A percentile compares a stretch with the other conserved stretches of the same genome.
Conservation (phyloP, 2,113 vertebrate genomes). For the Apteryx owenii region DNA sequence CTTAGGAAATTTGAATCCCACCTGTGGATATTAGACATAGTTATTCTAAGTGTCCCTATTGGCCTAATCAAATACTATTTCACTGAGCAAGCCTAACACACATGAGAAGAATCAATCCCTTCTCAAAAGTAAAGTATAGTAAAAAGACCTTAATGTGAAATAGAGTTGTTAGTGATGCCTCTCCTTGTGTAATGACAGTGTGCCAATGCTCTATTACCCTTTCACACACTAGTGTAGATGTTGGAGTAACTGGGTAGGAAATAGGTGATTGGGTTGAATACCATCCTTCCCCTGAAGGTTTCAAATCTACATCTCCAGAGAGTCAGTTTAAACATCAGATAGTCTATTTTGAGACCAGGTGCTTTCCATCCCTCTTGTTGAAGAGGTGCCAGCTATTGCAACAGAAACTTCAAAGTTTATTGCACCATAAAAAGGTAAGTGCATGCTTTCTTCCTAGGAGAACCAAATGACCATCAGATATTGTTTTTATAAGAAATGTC, state of each 20-base stretch:
- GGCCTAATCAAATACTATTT: not conserved
- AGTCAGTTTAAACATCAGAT: not conserved
- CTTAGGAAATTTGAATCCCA: not conserved
- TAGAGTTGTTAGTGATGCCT: not conserved
- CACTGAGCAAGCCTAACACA: not conserved
- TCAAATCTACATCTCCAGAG: not conserved
- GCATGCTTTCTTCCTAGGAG: not conserved
- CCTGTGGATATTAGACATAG: not conserved
- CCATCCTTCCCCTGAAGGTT: not conserved
- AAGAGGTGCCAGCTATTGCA: conserved; percentile 6
- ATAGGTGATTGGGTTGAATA: not conserved
- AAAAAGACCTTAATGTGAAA: not conserved
- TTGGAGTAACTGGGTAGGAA: not conserved
- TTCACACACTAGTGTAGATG: accelerated
- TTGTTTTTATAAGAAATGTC: not conserved
- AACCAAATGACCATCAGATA: not conserved
- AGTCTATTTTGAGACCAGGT: not conserved
- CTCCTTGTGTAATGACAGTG: not conserved
- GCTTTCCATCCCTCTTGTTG: conserved; percentile 10
- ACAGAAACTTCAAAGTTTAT: conserved; percentile 31
- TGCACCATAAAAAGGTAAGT: conserved; percentile 23
- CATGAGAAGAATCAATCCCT: not conserved
- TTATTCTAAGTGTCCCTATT: not conserved
- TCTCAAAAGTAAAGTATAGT: not conserved
- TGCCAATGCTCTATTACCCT: not conserved